Evolutionary conservation across 1,140 invertebrate genomes (phyloP).

Genomic region (Panulirus ornatus): DNA sequence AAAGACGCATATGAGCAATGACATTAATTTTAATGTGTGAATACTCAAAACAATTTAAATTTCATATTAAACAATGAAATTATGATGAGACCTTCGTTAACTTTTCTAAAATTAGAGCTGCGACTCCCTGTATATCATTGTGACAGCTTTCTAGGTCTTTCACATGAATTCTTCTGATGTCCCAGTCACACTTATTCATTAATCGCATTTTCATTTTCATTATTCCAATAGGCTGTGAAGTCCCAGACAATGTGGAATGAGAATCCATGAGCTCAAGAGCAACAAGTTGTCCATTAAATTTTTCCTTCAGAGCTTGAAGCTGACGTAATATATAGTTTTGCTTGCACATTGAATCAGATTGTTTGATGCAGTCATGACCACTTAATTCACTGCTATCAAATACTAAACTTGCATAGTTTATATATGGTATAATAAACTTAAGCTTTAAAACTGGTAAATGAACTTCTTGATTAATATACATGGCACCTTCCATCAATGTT

Average conservation of each 20-base stretch:
- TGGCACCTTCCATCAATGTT: constrained; percentile 47
- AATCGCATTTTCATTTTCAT: constrained; percentile 42
- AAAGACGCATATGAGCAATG: too few relatives aligned
- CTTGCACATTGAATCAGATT: not conserved
- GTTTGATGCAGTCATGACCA: not conserved
- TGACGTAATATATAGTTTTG: constrained; percentile 27
- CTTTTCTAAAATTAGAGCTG: constrained; percentile 29
- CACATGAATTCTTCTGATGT: not conserved
- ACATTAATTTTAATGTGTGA: too few relatives aligned
- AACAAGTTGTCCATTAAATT: not conserved
- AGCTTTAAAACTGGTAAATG: constrained; percentile 27
- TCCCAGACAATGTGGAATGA: constrained; percentile 4
- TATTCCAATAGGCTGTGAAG: constrained; percentile 18
- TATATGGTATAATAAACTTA: constrained; percentile 34
- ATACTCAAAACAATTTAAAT: too few relatives aligned
- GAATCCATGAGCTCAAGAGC: constrained; percentile 48
- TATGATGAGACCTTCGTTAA: not conserved
- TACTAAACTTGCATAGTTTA: constrained; percentile 57
- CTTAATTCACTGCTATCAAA: constrained; percentile 19
- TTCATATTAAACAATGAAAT: too few relatives aligned
- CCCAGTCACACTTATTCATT: constrained; percentile 42
- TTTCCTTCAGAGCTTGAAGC: not conserved
- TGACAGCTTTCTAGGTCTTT: constrained; percentile 23
- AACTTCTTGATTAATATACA: constrained; percentile 42
- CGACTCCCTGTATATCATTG: constrained; percentile 30